phyloP scores from a whole-genome alignment of 2,888 invertebrate genomes.

The Mesorhabditis belari region DNA sequence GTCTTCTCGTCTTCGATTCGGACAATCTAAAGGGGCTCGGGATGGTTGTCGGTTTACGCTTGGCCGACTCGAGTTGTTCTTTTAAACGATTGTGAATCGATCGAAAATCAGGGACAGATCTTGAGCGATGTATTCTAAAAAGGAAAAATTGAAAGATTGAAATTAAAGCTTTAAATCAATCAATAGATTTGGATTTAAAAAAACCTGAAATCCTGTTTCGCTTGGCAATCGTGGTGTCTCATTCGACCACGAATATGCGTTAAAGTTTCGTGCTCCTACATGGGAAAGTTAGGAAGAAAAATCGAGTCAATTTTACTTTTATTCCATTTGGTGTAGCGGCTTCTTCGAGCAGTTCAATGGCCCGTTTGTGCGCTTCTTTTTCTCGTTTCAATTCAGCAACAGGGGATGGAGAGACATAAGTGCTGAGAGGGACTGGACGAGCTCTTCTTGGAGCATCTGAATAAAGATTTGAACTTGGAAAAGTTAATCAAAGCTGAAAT shows the following conservation, averaged over 20 bases:
- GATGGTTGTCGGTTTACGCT: not conserved
- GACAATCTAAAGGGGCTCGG: not conserved
- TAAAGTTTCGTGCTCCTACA: not conserved
- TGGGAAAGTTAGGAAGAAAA: too few species aligned
- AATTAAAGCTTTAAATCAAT: not conserved
- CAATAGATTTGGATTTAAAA: too few species aligned
- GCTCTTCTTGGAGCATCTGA: not conserved
- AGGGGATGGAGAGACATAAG: not conserved
- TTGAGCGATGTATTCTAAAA: not conserved
- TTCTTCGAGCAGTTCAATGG: not conserved
- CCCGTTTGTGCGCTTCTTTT: not conserved
- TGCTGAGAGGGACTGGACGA: not conserved
- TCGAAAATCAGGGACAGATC: not conserved
- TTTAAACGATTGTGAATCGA: not conserved
- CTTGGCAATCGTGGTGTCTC: not conserved
- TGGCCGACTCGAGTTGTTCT: not conserved
- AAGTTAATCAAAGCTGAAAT: too few species aligned
- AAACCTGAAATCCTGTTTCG: not conserved
- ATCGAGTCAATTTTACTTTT: too few species aligned
- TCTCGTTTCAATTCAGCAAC: not conserved
- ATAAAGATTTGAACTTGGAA: too few species aligned
- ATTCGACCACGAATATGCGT: not conserved
- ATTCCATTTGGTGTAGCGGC: not conserved
- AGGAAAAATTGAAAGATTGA: not conserved
- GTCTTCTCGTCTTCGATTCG: not conserved